Evolutionary conservation across 2,797 vertebrate species (phyloP), one percentile per base, ranked within the genome.

Genomic region (Nyctibius grandis): DNA sequence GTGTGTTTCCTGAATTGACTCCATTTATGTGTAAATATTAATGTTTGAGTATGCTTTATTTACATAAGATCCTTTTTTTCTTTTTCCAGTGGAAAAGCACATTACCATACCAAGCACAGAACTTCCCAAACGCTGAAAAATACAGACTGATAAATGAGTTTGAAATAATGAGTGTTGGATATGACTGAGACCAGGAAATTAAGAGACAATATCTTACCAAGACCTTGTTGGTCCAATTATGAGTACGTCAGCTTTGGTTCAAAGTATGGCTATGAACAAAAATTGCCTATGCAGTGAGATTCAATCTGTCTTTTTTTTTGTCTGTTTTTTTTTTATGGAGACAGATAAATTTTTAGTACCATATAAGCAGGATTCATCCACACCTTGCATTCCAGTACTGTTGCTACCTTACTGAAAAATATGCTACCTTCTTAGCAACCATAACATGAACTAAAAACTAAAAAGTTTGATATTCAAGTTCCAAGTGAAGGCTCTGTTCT

Each of bases 1-100:
- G 40, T 77, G 14, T 85, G 34, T 85, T 96, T 95, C 94, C 88
- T 91, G 76, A 89, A 72, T 29, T 91, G 12, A 82, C 28, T 94
- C 21, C 8, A 87, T 81, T 91, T 85, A 56, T 34, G 15, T 73
- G 15, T 86, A 88, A 89, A 95, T 95, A 92, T 92, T 92, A 85
- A 65, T 67, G 12, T 82, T 85, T 82, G 23, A 88, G 18, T 65
- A 53, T 51, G 19, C 26, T 89, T 85, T 94, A 83, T 94, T 91
- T 89, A 85, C 9, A 38, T 89, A 91, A 87, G 56, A 42, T 26
- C 4, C 6, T 22, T 78, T 23, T 63, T 47, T 54, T 22, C 2
- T 45, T 17, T 59, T 47, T 51, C 38, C 33, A 75, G 9, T 78
- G 25, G 57, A 85, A 88, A 89, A 77, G 34, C 8, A 48, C 7